phyloP scores from a whole-genome alignment of 2,113 vertebrate genomes.

The Romanogobio albipinnatus region DNA sequence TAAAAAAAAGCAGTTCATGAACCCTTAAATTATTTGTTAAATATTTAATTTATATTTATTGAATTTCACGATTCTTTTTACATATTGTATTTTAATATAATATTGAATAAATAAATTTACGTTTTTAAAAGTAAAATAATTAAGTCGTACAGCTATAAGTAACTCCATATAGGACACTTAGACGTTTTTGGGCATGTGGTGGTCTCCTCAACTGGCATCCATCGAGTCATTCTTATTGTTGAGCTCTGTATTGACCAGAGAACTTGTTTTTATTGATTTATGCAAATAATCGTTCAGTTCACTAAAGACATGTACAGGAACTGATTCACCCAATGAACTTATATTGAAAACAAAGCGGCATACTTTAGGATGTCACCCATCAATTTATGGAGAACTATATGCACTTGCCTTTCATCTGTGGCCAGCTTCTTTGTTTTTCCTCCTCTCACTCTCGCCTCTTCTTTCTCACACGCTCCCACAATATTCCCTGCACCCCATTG shows the following conservation, averaged over 20 bases:
- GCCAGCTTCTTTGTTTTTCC: conserved; percentile 38
- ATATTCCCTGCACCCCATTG: conserved; percentile 10
- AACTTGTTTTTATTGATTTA: conserved; percentile 31
- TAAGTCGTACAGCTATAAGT: not conserved
- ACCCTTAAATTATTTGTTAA: too few relatives aligned
- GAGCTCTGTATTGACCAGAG: not conserved
- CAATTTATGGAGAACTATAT: conserved; percentile 24
- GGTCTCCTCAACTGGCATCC: not conserved
- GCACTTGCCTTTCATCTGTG: conserved; percentile 39
- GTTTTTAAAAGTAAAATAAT: too few relatives aligned
- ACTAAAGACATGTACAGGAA: not conserved
- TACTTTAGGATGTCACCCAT: conserved; percentile 33
- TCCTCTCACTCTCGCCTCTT: not conserved
- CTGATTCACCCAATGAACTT: not conserved
- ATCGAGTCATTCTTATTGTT: not conserved
- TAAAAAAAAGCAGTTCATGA: too few relatives aligned
- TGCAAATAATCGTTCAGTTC: not conserved
- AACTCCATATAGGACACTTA: not conserved
- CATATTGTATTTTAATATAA: too few relatives aligned
- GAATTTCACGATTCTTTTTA: too few relatives aligned
- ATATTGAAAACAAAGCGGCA: conserved; percentile 10
- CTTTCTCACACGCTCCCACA: conserved; percentile 33
- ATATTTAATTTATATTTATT: too few relatives aligned
- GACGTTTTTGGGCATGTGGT: not conserved
- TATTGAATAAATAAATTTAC: too few relatives aligned